These are phyloP conservation scores for Synanthedon vespiformis DNA, from an alignment of 2,888 invertebrate species.

Conservation along the genomic window DNA sequence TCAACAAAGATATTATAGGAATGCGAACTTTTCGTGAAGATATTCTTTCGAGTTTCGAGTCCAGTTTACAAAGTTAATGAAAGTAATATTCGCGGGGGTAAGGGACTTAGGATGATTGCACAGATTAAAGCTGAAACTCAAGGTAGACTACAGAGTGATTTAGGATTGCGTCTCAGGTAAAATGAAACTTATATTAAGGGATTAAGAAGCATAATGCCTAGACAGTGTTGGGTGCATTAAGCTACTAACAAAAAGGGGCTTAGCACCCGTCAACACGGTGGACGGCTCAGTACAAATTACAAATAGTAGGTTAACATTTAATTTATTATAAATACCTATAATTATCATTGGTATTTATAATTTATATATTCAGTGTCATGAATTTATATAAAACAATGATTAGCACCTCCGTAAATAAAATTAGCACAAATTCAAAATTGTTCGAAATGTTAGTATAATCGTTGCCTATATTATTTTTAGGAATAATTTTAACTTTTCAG, in stretches of 20 bases:
- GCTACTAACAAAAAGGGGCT: slow-evolving; percentile 44
- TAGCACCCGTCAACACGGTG: slow-evolving; percentile 35
- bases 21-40: too few species aligned
- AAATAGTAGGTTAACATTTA: not conserved
- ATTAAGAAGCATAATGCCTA: slow-evolving; percentile 7
- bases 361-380: too few species aligned
- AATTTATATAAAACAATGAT: too few species aligned
- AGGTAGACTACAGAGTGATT: not conserved
- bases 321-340: too few species aligned
- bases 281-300: not conserved
- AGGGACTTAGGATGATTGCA: not conserved
- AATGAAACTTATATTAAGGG: not conserved
- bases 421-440: too few species aligned
- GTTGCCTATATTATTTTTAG: too few species aligned
- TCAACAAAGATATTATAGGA: too few species aligned
- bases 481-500: too few species aligned
- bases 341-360: too few species aligned
- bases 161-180: not conserved
- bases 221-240: slow-evolving; percentile 25
- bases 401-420: too few species aligned
- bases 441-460: too few species aligned
- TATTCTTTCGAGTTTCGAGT: not conserved
- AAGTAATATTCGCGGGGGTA: not conserved
- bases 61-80: not conserved
- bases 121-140: not conserved